Base-by-base conservation (phyloP, 2,113 vertebrate genomes). In the Sisor rabdophorus region DNA sequence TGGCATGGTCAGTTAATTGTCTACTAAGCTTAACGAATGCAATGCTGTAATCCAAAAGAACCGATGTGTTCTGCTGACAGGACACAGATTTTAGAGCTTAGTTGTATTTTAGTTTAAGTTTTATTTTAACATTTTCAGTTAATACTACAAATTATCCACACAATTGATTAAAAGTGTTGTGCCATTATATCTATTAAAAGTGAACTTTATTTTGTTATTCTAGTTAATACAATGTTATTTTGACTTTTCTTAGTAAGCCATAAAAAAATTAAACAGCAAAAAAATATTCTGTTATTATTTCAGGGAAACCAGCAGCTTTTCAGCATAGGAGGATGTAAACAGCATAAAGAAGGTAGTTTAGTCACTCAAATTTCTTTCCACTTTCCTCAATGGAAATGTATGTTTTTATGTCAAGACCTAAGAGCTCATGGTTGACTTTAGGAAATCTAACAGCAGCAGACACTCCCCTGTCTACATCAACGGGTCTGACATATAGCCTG, bases 1-100 rank as follows among this genome's bases (percentile, higher is more conserved):
- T 67, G 61, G 24, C 61, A 67, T 11, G 40, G 65, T 15, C 65
- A 52, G 65, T 69, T 69, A 52, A 30, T 28, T 68, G 52, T 47
- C 36, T 53, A 67, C 32, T 16, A 16, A 24, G 32, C 60, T 24
- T 15, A 19, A 48, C 24, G 32, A 6, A 16, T 26, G 26, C 15
- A 63, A 74, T 13, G 47, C 44, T 53, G 47, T 50, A 74, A 74
- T 63, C 52, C 47, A 52, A 10, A 32, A n/a, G 32, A 47, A 10
- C 36, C 52, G 17, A 1, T 30, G 16, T 63, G 59, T 67, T 26
- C 64, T 48, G n/a, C 13, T 4, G 22, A 48, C 1, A 15, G n/a
- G 22, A 67, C 3, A 15, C 44, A 26, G 15, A 15, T 65, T 44
- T 47, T 3, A 24, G 5, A 65, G 20, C 40, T 65, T 8, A 2